Base-by-base conservation (phyloP, 2,113 vertebrate species). In the Seriola rivoliana region DNA sequence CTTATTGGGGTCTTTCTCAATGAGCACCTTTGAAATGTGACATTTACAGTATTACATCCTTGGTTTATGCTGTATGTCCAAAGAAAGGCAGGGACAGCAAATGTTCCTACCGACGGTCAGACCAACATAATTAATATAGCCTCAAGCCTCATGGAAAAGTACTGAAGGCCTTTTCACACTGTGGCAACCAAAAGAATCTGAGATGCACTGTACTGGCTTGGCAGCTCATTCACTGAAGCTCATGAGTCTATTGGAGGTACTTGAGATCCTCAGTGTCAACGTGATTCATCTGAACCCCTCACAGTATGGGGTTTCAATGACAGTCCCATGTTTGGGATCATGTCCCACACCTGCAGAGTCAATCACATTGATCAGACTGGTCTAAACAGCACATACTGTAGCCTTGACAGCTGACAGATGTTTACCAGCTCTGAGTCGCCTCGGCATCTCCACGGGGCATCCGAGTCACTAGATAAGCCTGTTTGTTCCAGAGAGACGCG, bases 131-230 rank as follows among this genome's bases (percentile, higher is more conserved):
- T 58, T 21, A 36, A 70, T 29, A 55, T 57, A 29, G 14, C 66
- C 38, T 71, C n/a, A 3, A 9, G 44, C n/a, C 68, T 67, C 38
- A 58, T 87, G 90, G 88, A 89, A 91, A 91, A 88, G 21, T 86
- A 89, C 83, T 85, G 71, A 50, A 58, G 60, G 14, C 13, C 55
- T 48, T 68, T 64, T 72, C 21, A 64, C 4, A 0, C 71, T 32
- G 54, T 58, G 68, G 55, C 75, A 55, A 67, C 71, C 75, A 34
- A 71, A 73, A 67, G 36, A 84, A 71, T 79, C 57, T 81, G 80
- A 68, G 59, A 79, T 77, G 38, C 55, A 17, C 36, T 84, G 42
- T 71, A 40, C 66, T 19, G 55, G 9, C 76, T 71, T 12, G 11
- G 72, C 78, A 71, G 67, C 66, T 74, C 38, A 0, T 77, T 76